Base-by-base conservation (phyloP, 2,888 invertebrate species). In the Trichopoda pennipes region DNA sequence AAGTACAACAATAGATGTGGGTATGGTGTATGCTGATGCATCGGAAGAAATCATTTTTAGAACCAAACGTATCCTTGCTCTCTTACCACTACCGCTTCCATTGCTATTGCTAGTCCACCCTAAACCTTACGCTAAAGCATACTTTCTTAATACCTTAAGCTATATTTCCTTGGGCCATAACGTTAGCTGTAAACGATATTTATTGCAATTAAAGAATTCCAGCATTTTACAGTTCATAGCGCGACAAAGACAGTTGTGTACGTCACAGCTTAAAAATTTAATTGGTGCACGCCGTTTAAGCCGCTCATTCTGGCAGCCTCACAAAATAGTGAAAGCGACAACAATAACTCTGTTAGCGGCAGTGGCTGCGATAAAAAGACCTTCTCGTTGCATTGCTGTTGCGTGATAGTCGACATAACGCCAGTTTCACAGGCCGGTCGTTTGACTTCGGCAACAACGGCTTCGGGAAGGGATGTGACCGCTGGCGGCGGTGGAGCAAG, bases 331-430 rank as follows among this genome's bases (percentile, higher is more conserved):
- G 89, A 89, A 87, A 90, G 90, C 89, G 89, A 90, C 87, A 89
- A 89, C 87, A 88, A 88, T 87, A 90, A 89, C 87, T 86, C 89
- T 85, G 86, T 87, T 88, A 86, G 86, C 86, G 88, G 88, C 88
- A 87, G 88, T 87, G 88, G 86, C 85, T 89, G 89, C 88, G 91
- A 91, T 87, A 91, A 91, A 86, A 91, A 91, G 87, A 88, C 91
- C 89, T 90, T 91, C 89, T 91, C 91, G 89, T 90, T 91, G 87
- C 91, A 91, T 89, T 91, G 91, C 89, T 91, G 91, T 91, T 91
- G 91, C 90, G 91, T 91, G 90, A 91, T 91, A 89, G 91, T 91
- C 88, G 91, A 91, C 89, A 91, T 91, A 88, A 91, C 91, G 87
- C 91, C 91, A 87, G 91, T 91, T 86, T 89, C 90, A 90, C 88